Evolutionary conservation across 2,888 invertebrate species (phyloP).

Genomic region (Dermolepida albohirtum): DNA sequence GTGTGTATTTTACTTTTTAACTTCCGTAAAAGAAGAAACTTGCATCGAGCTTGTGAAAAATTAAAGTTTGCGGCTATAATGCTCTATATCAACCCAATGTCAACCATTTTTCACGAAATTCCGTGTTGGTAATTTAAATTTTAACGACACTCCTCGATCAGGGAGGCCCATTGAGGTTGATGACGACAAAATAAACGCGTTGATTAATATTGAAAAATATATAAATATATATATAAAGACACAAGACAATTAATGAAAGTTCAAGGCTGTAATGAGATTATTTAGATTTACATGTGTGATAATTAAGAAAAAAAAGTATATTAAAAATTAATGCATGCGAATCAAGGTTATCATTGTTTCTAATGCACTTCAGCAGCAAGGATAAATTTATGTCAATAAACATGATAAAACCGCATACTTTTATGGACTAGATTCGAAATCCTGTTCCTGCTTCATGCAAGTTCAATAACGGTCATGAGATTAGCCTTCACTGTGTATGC

Average conservation of each 20-base stretch:
- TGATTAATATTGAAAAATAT: conserved; percentile 17
- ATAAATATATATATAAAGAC: conserved; percentile 39
- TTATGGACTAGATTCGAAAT: conserved; percentile 53
- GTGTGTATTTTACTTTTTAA: too few relatives aligned
- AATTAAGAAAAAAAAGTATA: conserved; percentile 50
- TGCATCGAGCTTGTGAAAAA: too few relatives aligned
- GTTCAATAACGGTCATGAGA: conserved; percentile 51
- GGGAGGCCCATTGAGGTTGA: too few relatives aligned
- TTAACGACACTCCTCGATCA: too few relatives aligned
- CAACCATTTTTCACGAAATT: too few relatives aligned
- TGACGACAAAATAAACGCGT: too few relatives aligned
- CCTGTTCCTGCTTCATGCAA: conserved; percentile 54
- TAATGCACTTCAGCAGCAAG: conserved; percentile 56
- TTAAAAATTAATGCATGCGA: conserved; percentile 53
- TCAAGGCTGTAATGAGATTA: conserved; percentile 56
- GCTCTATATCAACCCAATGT: too few relatives aligned
- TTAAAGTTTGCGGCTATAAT: too few relatives aligned
- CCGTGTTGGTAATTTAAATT: too few relatives aligned
- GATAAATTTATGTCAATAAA: conserved; percentile 49
- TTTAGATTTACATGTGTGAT: conserved; percentile 51
- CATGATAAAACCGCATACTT: conserved; percentile 50
- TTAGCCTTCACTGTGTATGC: not conserved
- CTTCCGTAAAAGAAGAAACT: too few relatives aligned
- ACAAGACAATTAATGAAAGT: conserved; percentile 54
- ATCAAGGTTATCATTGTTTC: conserved; percentile 55